phyloP scores from a whole-genome alignment of 1,140 invertebrate species.

The Antheraea pernyi region DNA sequence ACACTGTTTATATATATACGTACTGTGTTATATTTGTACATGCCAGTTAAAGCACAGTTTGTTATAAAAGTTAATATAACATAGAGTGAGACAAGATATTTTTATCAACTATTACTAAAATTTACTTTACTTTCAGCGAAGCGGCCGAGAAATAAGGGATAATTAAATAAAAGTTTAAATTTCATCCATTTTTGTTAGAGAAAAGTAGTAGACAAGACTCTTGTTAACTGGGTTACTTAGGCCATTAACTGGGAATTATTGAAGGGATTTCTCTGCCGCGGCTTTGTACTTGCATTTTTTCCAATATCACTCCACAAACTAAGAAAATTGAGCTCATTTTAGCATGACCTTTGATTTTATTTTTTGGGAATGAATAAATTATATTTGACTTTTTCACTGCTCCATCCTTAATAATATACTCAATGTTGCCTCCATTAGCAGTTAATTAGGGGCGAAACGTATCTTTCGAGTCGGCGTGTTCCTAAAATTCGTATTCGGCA shows the following conservation, averaged over 20 bases:
- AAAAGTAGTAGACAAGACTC: constrained; percentile 32
- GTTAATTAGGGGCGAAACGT: constrained; percentile 33
- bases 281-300: not conserved
- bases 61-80: no score
- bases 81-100: no score
- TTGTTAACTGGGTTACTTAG: constrained; percentile 61
- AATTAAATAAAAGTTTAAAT: constrained; percentile 46
- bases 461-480: constrained; percentile 23
- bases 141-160: constrained; percentile 11
- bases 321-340: not conserved
- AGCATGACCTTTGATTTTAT: not conserved
- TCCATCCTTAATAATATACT: constrained; percentile 29
- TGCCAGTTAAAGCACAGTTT: no score
- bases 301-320: not conserved
- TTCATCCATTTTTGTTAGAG: constrained; percentile 39
- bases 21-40: no score
- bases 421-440: constrained; percentile 35
- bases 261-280: constrained; percentile 42
- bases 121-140: not conserved
- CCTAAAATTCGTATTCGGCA: constrained; percentile 18
- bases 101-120: no score
- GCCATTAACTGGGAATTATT: constrained; percentile 52
- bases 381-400: constrained; percentile 33
- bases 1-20: no score
- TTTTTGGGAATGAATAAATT: not conserved